Conservation (phyloP, 1,140 invertebrate genomes). For the Diorhabda elongata region DNA sequence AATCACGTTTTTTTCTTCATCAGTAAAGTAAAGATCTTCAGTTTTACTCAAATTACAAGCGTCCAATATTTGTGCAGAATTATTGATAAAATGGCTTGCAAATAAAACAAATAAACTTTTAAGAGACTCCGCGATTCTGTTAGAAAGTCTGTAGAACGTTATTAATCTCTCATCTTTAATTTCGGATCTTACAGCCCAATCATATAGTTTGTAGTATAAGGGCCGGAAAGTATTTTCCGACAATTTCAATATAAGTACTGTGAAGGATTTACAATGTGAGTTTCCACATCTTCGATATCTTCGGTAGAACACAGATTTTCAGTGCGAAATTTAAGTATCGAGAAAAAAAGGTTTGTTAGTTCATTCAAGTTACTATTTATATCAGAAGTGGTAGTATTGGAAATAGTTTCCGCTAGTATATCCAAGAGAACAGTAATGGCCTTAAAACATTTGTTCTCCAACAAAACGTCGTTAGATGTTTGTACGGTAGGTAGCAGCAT, state of each 20-base stretch:
- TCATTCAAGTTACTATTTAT: conserved; percentile 60
- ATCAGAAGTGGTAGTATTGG: conserved; percentile 53
- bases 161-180: conserved; percentile 55
- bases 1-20: conserved; percentile 53
- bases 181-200: conserved; percentile 69
- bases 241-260: conserved; percentile 76
- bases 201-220: conserved; percentile 79
- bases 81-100: conserved; percentile 77
- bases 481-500: conserved; percentile 72
- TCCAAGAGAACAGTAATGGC: conserved; percentile 68
- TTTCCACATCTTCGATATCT: conserved; percentile 57
- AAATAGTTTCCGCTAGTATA: conserved; percentile 68
- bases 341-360: conserved; percentile 70
- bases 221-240: conserved; percentile 86
- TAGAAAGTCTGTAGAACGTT: conserved; percentile 62
- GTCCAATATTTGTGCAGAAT: conserved; percentile 67
- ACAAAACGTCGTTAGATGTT: conserved; percentile 60
- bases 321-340: conserved; percentile 69
- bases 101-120: conserved; percentile 87
- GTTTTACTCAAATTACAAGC: conserved; percentile 54
- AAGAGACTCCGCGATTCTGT: conserved; percentile 72
- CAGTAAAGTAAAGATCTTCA: conserved; percentile 50
- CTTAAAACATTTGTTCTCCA: conserved; percentile 55
- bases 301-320: conserved; percentile 45
- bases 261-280: conserved; percentile 67